These are phyloP conservation scores for Aradophagus sp. DNA, from an alignment of 1,140 invertebrate species.

Conservation along the genomic window DNA sequence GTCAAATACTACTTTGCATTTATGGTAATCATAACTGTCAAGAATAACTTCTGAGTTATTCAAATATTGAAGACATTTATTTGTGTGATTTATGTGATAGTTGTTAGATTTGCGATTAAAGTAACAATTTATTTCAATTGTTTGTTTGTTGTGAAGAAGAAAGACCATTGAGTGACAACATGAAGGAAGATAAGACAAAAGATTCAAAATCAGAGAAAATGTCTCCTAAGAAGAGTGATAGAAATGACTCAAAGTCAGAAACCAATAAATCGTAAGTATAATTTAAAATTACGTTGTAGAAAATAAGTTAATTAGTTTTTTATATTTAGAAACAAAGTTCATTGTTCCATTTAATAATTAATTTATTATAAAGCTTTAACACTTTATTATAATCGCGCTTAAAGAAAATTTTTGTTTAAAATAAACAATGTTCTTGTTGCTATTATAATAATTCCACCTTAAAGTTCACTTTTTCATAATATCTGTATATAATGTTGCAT, in stretches of 20 bases:
- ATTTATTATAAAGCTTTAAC: too few relatives aligned
- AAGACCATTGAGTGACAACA: constrained; percentile 37
- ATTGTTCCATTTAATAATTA: too few relatives aligned
- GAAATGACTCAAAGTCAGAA: constrained; percentile 27
- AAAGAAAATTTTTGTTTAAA: too few relatives aligned
- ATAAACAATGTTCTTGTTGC: too few relatives aligned
- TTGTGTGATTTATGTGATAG: constrained; percentile 8
- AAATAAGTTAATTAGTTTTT: too few relatives aligned
- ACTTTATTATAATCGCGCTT: too few relatives aligned
- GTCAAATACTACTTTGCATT: constrained; percentile 11
- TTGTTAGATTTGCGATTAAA: constrained; percentile 11
- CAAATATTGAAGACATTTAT: neutral
- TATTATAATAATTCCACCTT: too few relatives aligned
- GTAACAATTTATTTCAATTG: constrained; percentile 17
- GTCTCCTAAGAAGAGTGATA: constrained; percentile 45
- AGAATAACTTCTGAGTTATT: neutral
- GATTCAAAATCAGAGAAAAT: constrained; percentile 60
- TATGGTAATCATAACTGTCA: constrained; percentile 3
- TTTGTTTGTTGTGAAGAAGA: constrained; percentile 59
- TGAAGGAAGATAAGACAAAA: constrained; percentile 59
- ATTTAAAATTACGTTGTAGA: neutral
- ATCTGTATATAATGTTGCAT: too few relatives aligned
- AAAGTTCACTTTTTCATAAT: too few relatives aligned
- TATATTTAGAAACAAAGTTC: too few relatives aligned
- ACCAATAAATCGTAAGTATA: constrained; percentile 69